Base-by-base conservation (phyloP, 2,888 invertebrate genomes). In the Caenorhabditis uteleia region DNA sequence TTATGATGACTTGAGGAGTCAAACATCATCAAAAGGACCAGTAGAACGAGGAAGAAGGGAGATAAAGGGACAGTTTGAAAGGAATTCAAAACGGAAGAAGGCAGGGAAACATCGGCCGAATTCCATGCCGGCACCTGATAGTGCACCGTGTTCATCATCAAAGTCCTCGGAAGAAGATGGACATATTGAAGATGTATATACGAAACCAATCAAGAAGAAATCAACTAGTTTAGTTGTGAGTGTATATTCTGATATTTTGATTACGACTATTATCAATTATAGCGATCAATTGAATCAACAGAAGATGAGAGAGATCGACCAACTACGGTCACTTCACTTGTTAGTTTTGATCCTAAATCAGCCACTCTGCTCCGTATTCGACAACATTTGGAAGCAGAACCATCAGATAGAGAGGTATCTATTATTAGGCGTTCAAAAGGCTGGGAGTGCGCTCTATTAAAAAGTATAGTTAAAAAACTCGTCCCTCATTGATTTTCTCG, bases 261-360 rank as follows among this genome's bases (percentile, higher is more conserved):
- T 27, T 38, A 29, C 29, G 1, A 40, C 25, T 3, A 40, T 7
- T 38, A 16, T 36, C 21, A n/a, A n/a, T n/a, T n/a, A n/a, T n/a
- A n/a, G n/a, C 29, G 12, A 29, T 29, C 29, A 29, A 29, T 8
- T 12, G 7, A 7, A 12, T 7, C 6, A 10, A 16, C n/a, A n/a
- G 36, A 36, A 16, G 16, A 36, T 36, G n/a, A 36, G 8, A 6
- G 8, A 36, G 16, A 7, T 20, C 40, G 56, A 23, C 45, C 48
- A 18, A 43, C 49, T 16, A 74, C 68, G 38, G 55, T 73, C 39
- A 73, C 74, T 4, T 70, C 75, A 20, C 55, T 77, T 31, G 70
- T 78, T 36, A 74, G 71, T 42, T 77, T 78, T 45, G 78, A 78
- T 36, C 77, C 77, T 26, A 77, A 77, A 42, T 68, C 69, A 49